These are phyloP conservation scores for Bufo gargarizans DNA, from an alignment of 2,113 vertebrate species.

Conservation along the genomic window DNA sequence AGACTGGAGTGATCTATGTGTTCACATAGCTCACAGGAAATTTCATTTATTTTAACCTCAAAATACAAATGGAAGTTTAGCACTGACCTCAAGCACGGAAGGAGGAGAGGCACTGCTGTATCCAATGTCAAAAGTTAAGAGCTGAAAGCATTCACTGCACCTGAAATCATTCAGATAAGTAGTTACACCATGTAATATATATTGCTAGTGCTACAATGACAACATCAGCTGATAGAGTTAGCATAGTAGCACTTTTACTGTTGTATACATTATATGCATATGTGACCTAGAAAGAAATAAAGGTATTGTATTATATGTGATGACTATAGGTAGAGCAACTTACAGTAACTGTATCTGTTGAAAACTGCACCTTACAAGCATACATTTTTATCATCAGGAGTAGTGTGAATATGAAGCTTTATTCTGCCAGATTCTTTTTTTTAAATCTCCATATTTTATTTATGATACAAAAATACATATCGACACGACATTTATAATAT, in stretches of 20 bases:
- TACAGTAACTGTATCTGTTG: no score
- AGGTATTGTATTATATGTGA: no score
- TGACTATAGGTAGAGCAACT: no score
- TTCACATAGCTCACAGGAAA: not conserved
- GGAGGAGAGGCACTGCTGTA: slow-evolving; percentile 73
- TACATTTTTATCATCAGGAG: no score
- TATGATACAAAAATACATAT: no score
- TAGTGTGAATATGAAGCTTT: no score
- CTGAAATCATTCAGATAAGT: slow-evolving; percentile 70
- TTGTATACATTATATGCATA: no score
- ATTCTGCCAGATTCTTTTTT: no score
- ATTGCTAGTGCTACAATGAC: not conserved
- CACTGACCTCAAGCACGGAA: slow-evolving; percentile 81
- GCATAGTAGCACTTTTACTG: not conserved
- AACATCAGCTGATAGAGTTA: not conserved
- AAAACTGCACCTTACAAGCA: no score
- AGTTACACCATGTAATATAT: not conserved
- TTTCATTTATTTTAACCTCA: not conserved
- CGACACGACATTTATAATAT: no score
- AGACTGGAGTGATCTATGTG: not conserved
- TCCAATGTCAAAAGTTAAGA: slow-evolving; percentile 88
- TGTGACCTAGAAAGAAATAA: no score
- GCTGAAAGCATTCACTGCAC: slow-evolving; percentile 89
- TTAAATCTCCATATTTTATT: no score
- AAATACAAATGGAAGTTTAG: not conserved